A percentile compares a stretch with the other conserved stretches of the same genome.
phyloP scores from a whole-genome alignment of 2,888 invertebrate species.

The Latheticus oryzae region DNA sequence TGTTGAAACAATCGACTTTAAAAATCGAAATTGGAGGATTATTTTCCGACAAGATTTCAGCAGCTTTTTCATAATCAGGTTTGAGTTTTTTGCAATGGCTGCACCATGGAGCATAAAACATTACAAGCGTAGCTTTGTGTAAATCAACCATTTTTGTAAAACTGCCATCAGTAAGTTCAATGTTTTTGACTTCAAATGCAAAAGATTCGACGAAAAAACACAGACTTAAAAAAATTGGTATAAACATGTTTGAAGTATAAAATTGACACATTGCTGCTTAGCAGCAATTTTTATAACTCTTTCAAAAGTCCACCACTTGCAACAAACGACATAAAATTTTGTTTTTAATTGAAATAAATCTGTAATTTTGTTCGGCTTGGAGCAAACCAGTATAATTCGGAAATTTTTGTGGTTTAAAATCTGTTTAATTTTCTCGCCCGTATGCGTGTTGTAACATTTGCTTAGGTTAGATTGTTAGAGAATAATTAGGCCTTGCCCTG shows the following conservation, averaged over 20 bases:
- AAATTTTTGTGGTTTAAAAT: too few relatives aligned
- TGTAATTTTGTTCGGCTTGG: too few relatives aligned
- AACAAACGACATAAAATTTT: too few relatives aligned
- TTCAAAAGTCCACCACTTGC: too few relatives aligned
- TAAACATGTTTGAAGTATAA: too few relatives aligned
- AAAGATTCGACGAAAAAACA: too few relatives aligned
- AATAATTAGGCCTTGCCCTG: conserved; percentile 26
- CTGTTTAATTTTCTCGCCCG: conserved; percentile 18
- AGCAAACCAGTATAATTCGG: too few relatives aligned
- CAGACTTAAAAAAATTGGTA: too few relatives aligned
- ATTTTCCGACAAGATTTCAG: conserved; percentile 82
- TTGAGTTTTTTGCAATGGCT: conserved; percentile 98
- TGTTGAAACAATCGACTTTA: conserved; percentile 97
- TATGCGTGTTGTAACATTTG: conserved; percentile 12
- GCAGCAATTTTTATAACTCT: too few relatives aligned
- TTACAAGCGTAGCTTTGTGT: conserved; percentile 87
- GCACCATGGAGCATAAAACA: conserved; percentile 98
- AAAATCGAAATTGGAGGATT: conserved; percentile 92
- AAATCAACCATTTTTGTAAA: conserved; percentile 78
- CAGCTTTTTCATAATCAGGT: conserved; percentile 96
- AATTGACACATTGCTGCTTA: too few relatives aligned
- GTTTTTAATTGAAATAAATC: too few relatives aligned
- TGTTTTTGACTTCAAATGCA: conserved; percentile 80
- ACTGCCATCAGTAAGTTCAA: conserved; percentile 82
- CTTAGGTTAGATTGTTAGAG: conserved; percentile 17